phyloP scores from a whole-genome alignment of 2,888 invertebrate species.

The Imbricaverruca yamaguchii region DNA sequence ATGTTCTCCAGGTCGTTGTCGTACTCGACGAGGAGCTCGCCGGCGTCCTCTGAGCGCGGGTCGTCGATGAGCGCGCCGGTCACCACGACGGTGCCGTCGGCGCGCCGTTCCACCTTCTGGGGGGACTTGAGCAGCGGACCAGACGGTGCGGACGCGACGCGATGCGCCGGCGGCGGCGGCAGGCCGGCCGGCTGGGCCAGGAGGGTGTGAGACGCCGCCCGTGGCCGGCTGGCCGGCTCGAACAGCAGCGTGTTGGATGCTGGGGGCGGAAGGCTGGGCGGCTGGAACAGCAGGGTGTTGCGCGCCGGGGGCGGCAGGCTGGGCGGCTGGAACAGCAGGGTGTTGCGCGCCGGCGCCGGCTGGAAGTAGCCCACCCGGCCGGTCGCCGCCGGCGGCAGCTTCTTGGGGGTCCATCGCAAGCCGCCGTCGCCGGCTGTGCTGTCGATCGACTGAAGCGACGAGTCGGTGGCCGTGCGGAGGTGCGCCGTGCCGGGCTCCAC shows the following conservation, averaged over 20 bases:
- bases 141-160: not conserved
- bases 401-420: no score
- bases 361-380: not conserved
- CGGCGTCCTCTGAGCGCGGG: not conserved
- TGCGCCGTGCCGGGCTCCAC: no score
- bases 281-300: not conserved
- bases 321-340: not conserved
- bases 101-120: not conserved
- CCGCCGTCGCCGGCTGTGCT: no score
- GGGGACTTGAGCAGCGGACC: not conserved
- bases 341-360: not conserved
- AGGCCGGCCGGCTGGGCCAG: not conserved
- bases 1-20: conserved; percentile 19
- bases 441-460: no score
- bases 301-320: no score
- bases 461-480: no score
- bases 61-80: not conserved
- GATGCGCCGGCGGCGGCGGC: not conserved
- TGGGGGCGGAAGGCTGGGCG: no score
- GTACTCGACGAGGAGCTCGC: conserved; percentile 16
- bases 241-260: not conserved
- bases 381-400: no score
- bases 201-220: not conserved
- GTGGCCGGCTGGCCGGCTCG: not conserved
- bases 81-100: conserved; percentile 17